Conservation (phyloP, 2,113 vertebrate species). For the Chloropsis hardwickii region DNA sequence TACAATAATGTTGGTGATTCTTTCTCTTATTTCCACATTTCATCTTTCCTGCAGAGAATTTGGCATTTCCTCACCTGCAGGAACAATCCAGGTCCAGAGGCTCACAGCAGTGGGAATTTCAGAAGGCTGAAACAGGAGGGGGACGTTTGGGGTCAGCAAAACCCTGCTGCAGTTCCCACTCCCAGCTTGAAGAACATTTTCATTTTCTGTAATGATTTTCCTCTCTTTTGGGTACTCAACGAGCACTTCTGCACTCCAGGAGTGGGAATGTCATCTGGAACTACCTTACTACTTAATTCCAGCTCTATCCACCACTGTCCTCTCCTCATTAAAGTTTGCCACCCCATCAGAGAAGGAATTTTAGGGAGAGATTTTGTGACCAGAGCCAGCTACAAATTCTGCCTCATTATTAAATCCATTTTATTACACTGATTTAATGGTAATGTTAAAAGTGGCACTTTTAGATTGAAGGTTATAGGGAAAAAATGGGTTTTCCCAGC, state of each 20-base stretch:
- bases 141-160: background rate
- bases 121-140: background rate
- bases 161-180: background rate
- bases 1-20: background rate
- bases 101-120: background rate
- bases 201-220: background rate
- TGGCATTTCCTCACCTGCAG: background rate
- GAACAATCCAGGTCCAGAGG: background rate
- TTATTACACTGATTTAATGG: background rate
- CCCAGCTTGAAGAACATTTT: background rate
- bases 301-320: background rate
- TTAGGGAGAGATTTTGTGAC: background rate
- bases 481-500: rapidly evolving
- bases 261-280: background rate
- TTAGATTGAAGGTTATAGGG: background rate
- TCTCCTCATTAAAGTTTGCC: background rate
- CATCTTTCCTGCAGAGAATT: background rate
- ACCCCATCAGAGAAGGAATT: background rate
- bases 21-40: background rate
- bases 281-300: background rate
- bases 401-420: background rate
- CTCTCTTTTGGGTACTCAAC: background rate
- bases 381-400: background rate
- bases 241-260: background rate
- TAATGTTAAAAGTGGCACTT: background rate